phyloP scores from a whole-genome alignment of 2,888 invertebrate species.

The Mesodorylaimus sp. region DNA sequence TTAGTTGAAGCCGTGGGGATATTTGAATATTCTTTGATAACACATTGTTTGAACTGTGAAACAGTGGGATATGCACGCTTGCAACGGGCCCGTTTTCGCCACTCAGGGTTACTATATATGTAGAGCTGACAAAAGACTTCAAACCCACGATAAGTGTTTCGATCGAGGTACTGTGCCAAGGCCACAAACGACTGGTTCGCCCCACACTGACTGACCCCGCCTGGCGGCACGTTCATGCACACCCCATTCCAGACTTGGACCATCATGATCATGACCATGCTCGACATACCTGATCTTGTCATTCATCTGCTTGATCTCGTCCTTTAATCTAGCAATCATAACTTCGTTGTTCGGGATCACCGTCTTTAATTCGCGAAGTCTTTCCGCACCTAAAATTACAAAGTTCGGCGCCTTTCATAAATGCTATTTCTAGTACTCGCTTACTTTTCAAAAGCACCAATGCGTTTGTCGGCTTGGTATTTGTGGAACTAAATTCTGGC shows the following conservation, averaged over 20 bases:
- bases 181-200: too few species aligned
- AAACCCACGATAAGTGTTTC: too few species aligned
- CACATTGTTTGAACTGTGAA: too few species aligned
- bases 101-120: too few species aligned
- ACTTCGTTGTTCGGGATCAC: conserved; percentile 13
- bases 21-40: not conserved
- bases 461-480: conserved; percentile 27
- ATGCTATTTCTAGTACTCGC: not conserved
- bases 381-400: conserved; percentile 13
- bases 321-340: conserved; percentile 12
- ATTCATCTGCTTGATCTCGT: conserved; percentile 15
- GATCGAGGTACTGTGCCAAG: too few species aligned
- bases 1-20: not conserved
- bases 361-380: conserved; percentile 18
- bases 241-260: conserved; percentile 4
- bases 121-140: too few species aligned
- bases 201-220: too few species aligned
- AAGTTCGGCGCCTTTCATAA: too few species aligned
- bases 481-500: conserved; percentile 23
- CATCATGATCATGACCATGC: not conserved
- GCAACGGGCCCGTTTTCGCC: not conserved
- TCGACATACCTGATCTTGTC: conserved; percentile 8
- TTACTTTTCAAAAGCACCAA: conserved; percentile 26
- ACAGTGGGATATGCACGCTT: not conserved
- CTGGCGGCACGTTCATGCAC: too few species aligned